Conservation (phyloP, 2,113 vertebrate species). For the Halcyon senegalensis region DNA sequence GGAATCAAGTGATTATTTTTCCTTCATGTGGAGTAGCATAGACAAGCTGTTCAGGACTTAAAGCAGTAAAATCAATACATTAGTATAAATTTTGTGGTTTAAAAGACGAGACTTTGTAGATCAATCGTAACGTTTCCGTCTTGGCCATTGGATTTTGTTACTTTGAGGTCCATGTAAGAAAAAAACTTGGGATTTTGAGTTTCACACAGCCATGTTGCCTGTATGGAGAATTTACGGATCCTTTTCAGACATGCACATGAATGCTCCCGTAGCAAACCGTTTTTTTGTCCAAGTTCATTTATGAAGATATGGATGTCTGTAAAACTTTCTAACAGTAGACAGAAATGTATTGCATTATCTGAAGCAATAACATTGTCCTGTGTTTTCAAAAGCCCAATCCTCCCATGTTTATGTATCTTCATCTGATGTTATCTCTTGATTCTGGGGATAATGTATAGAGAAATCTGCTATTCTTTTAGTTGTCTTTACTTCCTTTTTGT, state of each 20-base stretch:
- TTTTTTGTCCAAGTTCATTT: not conserved
- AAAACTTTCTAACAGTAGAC: not conserved
- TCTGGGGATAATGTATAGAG: not conserved
- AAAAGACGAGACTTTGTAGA: not conserved
- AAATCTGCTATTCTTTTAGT: not conserved
- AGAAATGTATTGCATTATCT: not conserved
- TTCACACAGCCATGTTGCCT: not conserved
- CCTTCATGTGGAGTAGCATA: not conserved
- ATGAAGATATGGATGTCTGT: not conserved
- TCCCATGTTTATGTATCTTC: not conserved
- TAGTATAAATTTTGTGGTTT: not conserved
- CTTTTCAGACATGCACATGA: not conserved
- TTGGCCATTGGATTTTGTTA: not conserved
- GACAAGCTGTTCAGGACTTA: not conserved
- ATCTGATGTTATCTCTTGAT: not conserved
- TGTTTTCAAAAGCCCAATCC: not conserved
- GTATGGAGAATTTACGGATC: not conserved
- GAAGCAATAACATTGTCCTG: not conserved
- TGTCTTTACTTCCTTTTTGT: not conserved
- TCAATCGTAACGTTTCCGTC: not conserved
- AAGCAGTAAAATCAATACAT: not conserved
- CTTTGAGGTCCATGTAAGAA: not conserved
- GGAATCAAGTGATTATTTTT: not conserved
- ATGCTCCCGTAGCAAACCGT: not conserved
- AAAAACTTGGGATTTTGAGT: not conserved